phyloP scores from a whole-genome alignment of 2,888 invertebrate species.

The Patella depressa region DNA sequence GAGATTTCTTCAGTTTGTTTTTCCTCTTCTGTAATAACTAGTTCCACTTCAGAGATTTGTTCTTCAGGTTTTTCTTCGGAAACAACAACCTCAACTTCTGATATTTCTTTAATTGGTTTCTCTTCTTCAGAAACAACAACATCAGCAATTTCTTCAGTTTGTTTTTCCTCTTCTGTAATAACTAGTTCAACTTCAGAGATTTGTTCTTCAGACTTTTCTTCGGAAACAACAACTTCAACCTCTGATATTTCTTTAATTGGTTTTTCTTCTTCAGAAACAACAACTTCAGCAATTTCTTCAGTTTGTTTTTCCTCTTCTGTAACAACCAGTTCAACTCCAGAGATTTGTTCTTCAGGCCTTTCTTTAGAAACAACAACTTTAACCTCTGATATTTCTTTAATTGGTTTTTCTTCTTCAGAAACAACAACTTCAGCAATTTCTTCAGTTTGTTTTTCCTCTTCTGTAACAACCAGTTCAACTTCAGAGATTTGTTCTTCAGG shows the following conservation, averaged over 20 bases:
- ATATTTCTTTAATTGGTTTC: neutral
- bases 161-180: neutral
- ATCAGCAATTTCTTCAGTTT: neutral
- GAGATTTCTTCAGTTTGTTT: neutral
- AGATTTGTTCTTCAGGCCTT: slow-evolving; percentile 18
- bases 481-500: slow-evolving; percentile 1
- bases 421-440: neutral
- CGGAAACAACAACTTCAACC: neutral
- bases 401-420: neutral
- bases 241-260: neutral
- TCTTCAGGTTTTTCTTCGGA: neutral
- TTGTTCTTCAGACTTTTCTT: slow-evolving; percentile 5
- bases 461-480: neutral
- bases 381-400: slow-evolving; percentile 6
- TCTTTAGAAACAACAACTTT: slow-evolving; percentile 17
- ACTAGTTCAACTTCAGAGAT: neutral
- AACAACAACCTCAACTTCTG: neutral
- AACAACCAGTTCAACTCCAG: neutral
- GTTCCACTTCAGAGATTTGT: slow-evolving; percentile 1
- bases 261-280: neutral
- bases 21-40: slow-evolving; percentile 8
- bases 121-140: neutral
- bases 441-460: neutral
- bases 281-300: neutral
- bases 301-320: neutral